Evolutionary conservation across 1,140 invertebrate species (phyloP), one percentile per base, ranked within the genome.

Genomic region (Papilio dardanus): DNA sequence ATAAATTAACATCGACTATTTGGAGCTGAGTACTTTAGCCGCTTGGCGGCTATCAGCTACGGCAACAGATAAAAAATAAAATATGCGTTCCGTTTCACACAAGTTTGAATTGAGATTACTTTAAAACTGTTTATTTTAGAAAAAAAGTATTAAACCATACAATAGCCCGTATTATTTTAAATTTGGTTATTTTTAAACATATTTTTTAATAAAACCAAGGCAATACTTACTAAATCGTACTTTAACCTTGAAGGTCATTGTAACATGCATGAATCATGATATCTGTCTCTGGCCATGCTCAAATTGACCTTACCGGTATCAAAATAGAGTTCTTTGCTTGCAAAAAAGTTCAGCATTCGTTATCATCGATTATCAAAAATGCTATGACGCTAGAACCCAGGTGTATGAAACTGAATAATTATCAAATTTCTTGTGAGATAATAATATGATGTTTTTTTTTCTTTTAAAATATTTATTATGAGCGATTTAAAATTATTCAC

Each of bases 41-140:
- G 54, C 8, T 58, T 28, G 24, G 6, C 54, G 54, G 54, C 50
- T 46, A 46, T 42, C n/a, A 7, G 7, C 46, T 21, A 5, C 16
- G 6, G 21, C 12, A 10, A 62, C 54, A 62, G 54, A 62, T 62
- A 62, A 62, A 62, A 28, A 62, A 62, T 62, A 30, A 62, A 24
- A 10, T 24, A 24, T 62, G 24, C 24, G 54, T 62, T 62, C 54
- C 54, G 2, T 62, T 62, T 62, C 24, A 62, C 54, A 12, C 16
- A 28, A 28, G 14, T 24, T 19, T 46, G n/a, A 46, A 19, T 46
- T 1, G n/a, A 46, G 16, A 19, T 7, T 46, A 46, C 42, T 46
- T 46, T 7, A 6, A n/a, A 7, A 46, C 42, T 46, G 5, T 46
- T 46, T 1, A 46, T 46, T n/a, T 4, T 42, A 16, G n/a, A n/a